Base-by-base conservation (phyloP, 2,113 vertebrate genomes). In the Chunga burmeisteri region DNA sequence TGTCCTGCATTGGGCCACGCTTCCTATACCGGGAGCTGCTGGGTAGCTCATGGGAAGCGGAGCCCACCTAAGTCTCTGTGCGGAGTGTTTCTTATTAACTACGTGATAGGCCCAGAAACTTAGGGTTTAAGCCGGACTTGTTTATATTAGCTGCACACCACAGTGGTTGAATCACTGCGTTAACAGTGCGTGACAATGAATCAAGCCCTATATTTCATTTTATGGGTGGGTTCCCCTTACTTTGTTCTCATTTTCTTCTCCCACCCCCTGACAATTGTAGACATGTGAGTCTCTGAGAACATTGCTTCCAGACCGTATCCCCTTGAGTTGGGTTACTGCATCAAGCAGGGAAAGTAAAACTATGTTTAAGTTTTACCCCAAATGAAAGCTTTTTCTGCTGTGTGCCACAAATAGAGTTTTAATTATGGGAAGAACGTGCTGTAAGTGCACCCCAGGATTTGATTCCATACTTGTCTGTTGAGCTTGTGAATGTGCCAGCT, bases 321-420 rank as follows among this genome's bases (percentile, higher is more conserved):
- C 23, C 59, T 86, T 74, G 72, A 86, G 70, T 2, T 81, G 59
- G 16, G 32, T 94, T 93, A 63, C 38, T 78, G 47, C 61, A 93
- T 58, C 50, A 59, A 66, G 50, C 46, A 86, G 81, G 29, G 65
- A 81, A 81, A 91, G 73, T 63, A 71, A 93, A 92, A 59, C 46
- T 62, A 14, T 78, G 27, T 79, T 93, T 88, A 88, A 86, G 44
- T 93, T 83, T 67, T 81, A 72, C 47, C 67, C 80, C 32, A 91
- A 94, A 94, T 95, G 30, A 95, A 92, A 93, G 83, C 88, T 88
- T 92, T 94, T 89, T 66, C 49, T 75, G 29, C 30, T 91, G 13
- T 1, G 8, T 72, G 65, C 77, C 2, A 2, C 56, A 92, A 96
- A 94, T 92, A 94, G 86, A 78, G 56, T 91, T 92, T 81, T 94